These are phyloP conservation scores for Hydrotaea cyrtoneurina DNA, from an alignment of 2,888 invertebrate genomes.

Conservation along the genomic window DNA sequence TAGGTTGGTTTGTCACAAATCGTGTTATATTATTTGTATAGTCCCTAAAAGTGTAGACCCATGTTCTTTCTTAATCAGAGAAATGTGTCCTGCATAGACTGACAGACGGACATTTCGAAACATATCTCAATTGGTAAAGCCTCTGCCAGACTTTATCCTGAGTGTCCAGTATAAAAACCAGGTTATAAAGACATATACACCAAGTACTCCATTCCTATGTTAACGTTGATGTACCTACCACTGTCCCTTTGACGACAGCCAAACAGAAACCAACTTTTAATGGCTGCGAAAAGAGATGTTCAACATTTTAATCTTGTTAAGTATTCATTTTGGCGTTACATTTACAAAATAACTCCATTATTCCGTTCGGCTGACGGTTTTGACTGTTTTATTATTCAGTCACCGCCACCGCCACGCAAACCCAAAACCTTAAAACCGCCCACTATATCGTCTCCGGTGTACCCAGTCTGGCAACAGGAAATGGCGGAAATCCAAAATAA, in stretches of 20 bases:
- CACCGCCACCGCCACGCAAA: not conserved
- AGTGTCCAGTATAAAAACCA: too few species aligned
- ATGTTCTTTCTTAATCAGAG: too few species aligned
- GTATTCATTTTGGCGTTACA: slow-evolving; percentile 25
- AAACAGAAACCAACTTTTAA: slow-evolving; percentile 19
- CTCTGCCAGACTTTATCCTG: too few species aligned
- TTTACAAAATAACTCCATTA: slow-evolving; percentile 36
- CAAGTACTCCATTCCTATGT: too few species aligned
- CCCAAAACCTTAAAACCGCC: slow-evolving; percentile 5
- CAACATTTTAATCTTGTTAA: slow-evolving; percentile 34
- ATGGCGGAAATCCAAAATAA: slow-evolving; percentile 49
- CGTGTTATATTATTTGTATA: too few species aligned
- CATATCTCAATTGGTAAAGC: too few species aligned
- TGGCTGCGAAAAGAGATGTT: not conserved
- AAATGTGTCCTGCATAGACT: too few species aligned
- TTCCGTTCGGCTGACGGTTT: slow-evolving; percentile 4
- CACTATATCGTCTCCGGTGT: not conserved
- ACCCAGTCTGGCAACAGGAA: slow-evolving; percentile 13
- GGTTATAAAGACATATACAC: too few species aligned
- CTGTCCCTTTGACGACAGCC: not conserved
- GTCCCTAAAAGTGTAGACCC: too few species aligned
- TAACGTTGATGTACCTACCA: too few species aligned
- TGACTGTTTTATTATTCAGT: slow-evolving; percentile 28
- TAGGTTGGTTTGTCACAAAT: too few species aligned
- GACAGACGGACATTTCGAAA: too few species aligned